Evolutionary conservation across 2,888 invertebrate species (phyloP).

Genomic region (Melanophora roralis): DNA sequence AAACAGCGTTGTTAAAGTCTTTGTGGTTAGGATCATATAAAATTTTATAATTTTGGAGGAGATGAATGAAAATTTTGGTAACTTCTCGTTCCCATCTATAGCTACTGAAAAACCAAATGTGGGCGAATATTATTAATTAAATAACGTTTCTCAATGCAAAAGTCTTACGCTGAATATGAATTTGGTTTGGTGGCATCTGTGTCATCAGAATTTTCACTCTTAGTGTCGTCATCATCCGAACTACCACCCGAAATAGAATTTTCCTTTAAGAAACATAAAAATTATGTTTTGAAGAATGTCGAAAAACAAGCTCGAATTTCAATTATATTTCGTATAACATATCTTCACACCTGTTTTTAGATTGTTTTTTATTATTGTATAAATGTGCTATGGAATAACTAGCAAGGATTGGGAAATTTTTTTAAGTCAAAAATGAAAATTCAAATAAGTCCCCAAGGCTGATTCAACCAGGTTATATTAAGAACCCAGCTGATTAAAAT

Average conservation of each 20-base stretch:
- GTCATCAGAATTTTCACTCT: neutral
- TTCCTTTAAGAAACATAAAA: neutral
- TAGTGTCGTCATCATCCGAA: neutral
- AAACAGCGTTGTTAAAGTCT: neutral
- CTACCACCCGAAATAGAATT: neutral
- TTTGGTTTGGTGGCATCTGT: neutral
- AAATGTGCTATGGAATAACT: too few relatives aligned
- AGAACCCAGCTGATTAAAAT: too few relatives aligned
- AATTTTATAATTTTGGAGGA: neutral
- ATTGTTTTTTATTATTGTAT: too few relatives aligned
- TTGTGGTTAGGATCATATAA: constrained; percentile 17
- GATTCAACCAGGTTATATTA: too few relatives aligned
- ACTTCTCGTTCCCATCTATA: neutral
- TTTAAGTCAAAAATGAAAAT: too few relatives aligned
- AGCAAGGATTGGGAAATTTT: too few relatives aligned
- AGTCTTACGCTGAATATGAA: neutral
- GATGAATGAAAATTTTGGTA: neutral
- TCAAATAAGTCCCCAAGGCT: too few relatives aligned
- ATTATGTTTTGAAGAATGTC: too few relatives aligned
- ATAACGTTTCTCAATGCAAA: neutral
- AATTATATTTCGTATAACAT: too few relatives aligned
- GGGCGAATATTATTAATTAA: too few relatives aligned
- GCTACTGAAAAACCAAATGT: neutral
- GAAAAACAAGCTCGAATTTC: too few relatives aligned
- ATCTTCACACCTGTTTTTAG: too few relatives aligned